Evolutionary conservation across 2,888 invertebrate species (phyloP), one percentile per base, ranked within the genome.

Genomic region (Caenorhabditis panamensis): DNA sequence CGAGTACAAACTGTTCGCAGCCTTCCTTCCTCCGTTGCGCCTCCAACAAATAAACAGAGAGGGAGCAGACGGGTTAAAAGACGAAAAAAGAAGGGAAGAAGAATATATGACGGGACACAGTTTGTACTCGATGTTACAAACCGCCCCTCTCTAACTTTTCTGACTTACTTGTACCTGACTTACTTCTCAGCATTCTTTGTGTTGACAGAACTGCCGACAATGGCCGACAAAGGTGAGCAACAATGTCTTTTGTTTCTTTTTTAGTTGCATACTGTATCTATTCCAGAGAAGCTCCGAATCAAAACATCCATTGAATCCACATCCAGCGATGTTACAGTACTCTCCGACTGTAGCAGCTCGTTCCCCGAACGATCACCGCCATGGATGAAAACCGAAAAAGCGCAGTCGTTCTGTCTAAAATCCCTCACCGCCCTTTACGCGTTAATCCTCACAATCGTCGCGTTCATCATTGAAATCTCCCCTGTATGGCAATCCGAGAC

Each of bases 111-210:
- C 41, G 47, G 47, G 41, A 16, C 11, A 47, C n/a, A 47, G 58
- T 73, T 64, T 73, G 73, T 73, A 73, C 73, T 58, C 58, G 73
- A 73, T 73, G 73, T 73, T 73, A 73, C 64, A 44, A 56, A 47
- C 20, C 37, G 22, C 20, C n/a, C 6, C 18, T 20, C 16, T 22
- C 26, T 1, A 13, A 22, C 31, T 28, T 20, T 5, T 49, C 36
- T 44, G 61, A 20, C 22, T 36, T 31, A 6, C 31, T 5, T 26
- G 28, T 16, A 26, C n/a, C 2, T 8, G 9, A 11, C 6, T 59
- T 11, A 41, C 44, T 20, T 37, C 20, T 66, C 26, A 44, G 31
- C 59, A 61, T n/a, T n/a, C n/a, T n/a, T n/a, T n/a, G n/a, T n/a
- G n/a, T n/a, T n/a, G n/a, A 47, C 59, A 53, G 53, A 37, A 62